Evolutionary conservation across 2,888 invertebrate genomes (phyloP), one percentile per base, ranked within the genome.

Genomic region (Troides oblongomaculatus): DNA sequence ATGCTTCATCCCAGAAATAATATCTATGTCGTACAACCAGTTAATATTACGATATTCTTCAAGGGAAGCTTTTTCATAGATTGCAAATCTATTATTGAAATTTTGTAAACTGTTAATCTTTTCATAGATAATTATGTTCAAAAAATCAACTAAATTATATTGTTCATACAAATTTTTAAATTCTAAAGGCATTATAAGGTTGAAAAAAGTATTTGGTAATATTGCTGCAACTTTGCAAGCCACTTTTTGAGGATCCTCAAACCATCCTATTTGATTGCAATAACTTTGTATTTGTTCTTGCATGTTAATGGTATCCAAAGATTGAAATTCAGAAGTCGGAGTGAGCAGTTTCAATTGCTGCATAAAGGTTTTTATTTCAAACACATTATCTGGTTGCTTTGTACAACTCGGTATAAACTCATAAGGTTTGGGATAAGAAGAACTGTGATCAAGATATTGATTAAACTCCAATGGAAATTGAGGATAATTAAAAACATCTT

Each of bases 341-440:
- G 84, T 78, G 2, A 94, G 94, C 56, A 96, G 80, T 78, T 93
- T 93, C 10, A 95, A 81, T 39, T 86, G 86, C 60, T 90, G 87
- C 81, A 96, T 86, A 68, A 94, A 85, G 50, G 84, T 80, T 74
- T 91, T 92, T 10, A 96, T 83, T 50, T 88, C 84, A 0, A 81
- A 81, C 30, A 93, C 88, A 73, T 94, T 93, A 65, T 92, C 85
- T 50, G 85, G 77, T 73, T 84, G 89, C 74, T 93, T 95, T 87
- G 94, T 95, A 77, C 93, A 93, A 25, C 86, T 84, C 0, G 95
- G 93, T 74, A 96, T 95, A 82, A 95, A 94, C 81, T 95, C 95
- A 76, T 94, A 94, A 50, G 93, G 93, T 73, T 95, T 94, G 0
- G 96, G 95, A 76, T 93, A 93, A 60, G 92, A 90, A 1, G 92